Percentiles rank a stretch among this genome's conserved stretches.
Evolutionary conservation across 2,797 vertebrate species (phyloP).

Genomic region (Pseudochaenichthys georgianus): DNA sequence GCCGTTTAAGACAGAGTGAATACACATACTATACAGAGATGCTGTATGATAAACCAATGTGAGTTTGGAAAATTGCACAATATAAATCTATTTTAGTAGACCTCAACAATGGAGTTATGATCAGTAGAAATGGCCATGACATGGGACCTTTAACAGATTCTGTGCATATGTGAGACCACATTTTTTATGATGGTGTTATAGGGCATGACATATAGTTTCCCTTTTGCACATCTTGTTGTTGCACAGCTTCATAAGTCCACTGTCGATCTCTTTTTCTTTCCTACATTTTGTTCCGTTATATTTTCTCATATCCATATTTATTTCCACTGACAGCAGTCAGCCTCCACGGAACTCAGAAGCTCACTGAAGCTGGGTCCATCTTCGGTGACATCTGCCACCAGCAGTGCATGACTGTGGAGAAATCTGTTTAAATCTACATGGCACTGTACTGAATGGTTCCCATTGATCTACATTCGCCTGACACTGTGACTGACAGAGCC

Average conservation of each 20-base stretch:
- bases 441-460: constrained; percentile 66
- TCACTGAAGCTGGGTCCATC: constrained; percentile 73
- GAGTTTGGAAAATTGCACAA: no score
- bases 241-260: background rate
- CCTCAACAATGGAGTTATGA: no score
- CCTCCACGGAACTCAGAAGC: constrained; percentile 62
- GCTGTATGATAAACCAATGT: no score
- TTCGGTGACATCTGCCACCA: constrained; percentile 79
- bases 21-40: no score
- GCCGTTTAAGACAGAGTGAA: no score
- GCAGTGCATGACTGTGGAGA: constrained; percentile 79
- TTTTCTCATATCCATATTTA: constrained; percentile 61
- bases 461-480: constrained; percentile 81
- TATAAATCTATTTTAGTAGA: no score
- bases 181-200: constrained; percentile 4
- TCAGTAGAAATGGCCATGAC: no score
- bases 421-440: constrained; percentile 70
- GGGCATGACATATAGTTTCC: background rate
- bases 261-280: constrained; percentile 7
- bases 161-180: constrained; percentile 8
- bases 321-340: constrained; percentile 52
- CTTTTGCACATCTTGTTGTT: background rate
- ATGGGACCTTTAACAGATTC: background rate
- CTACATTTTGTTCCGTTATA: constrained; percentile 17
- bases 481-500: constrained; percentile 82